phyloP scores from a whole-genome alignment of 2,113 vertebrate species.

The Zosterops hypoxanthus region DNA sequence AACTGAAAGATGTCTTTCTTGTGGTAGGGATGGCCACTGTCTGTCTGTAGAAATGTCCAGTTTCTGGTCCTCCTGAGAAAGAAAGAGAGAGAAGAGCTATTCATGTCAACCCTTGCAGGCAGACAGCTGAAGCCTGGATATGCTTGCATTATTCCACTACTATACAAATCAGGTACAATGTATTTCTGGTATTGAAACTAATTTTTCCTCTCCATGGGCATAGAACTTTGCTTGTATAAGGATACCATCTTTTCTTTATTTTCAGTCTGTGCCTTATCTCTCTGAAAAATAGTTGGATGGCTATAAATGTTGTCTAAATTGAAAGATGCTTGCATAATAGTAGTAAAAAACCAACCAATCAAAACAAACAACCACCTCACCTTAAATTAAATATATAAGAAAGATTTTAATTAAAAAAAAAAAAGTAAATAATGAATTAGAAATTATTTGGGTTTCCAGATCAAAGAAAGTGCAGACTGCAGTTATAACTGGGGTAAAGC shows the following conservation, averaged over 20 bases:
- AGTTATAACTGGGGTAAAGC: background rate
- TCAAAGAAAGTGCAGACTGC: background rate
- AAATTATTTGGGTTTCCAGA: background rate
- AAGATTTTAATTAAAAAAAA: background rate
- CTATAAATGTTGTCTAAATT: background rate
- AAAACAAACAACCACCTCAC: rapidly evolving
- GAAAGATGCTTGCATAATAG: background rate
- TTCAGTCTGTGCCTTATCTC: background rate
- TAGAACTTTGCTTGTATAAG: background rate
- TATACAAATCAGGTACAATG: background rate
- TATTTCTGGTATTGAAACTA: background rate
- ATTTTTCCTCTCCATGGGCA: background rate
- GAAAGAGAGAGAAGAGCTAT: background rate
- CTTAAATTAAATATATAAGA: background rate
- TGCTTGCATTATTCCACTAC: background rate
- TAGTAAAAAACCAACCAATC: background rate
- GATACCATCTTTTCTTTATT: background rate
- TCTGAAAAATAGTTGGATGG: background rate
- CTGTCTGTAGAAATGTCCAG: background rate
- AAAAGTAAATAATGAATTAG: background rate
- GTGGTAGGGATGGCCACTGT: background rate
- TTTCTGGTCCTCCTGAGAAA: background rate
- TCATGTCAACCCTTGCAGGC: background rate
- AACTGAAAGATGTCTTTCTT: background rate
- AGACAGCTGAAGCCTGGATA: background rate